Evolutionary conservation across 2,888 invertebrate genomes (phyloP), one percentile per base, ranked within the genome.

Genomic region (Cephalotes varians): DNA sequence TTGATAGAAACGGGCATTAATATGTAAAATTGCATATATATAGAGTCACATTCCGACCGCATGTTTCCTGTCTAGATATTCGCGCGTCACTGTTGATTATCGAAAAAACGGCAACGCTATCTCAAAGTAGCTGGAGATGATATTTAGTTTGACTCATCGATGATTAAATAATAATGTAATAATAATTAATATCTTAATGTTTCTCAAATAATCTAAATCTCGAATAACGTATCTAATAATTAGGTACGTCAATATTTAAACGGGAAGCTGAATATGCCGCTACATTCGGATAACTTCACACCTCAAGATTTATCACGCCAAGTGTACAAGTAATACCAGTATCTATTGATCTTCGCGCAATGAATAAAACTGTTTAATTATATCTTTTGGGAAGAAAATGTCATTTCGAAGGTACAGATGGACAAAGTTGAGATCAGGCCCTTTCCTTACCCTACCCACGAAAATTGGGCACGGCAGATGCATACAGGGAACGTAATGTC

Each of bases 361-460:
- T 40, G 18, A 18, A 18, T 15, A 47, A 47, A 12, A 37, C 15
- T 10, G n/a, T 60, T 60, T 12, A 56, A 37, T 37, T 21, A 34
- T 9, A 6, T 65, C 10, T 47, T 47, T 65, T n/a, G 10, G 10
- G 4, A 51, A 21, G n/a, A 10, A 51, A 67, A 69, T 21, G 15
- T n/a, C 9, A 47, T 67, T 67, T 47, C 51, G 9, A 73, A 60
- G 47, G 15, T 58, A 9, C 56, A 37, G 72, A 7, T 56, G 9
- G 25, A 9, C n/a, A 34, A n/a, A 44, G 7, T 34, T 10, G 31
- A 21, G 21, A 37, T 47, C 28, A 18, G 25, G 3, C 40, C 15
- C 37, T 40, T 64, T 12, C 7, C 3, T 15, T 3, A 21, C n/a
- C 18, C 28, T 44, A 31, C 21, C 10, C 60, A 73, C 18, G 21